Conservation (phyloP, 1,140 invertebrate genomes). For the Drosophila serrata region DNA sequence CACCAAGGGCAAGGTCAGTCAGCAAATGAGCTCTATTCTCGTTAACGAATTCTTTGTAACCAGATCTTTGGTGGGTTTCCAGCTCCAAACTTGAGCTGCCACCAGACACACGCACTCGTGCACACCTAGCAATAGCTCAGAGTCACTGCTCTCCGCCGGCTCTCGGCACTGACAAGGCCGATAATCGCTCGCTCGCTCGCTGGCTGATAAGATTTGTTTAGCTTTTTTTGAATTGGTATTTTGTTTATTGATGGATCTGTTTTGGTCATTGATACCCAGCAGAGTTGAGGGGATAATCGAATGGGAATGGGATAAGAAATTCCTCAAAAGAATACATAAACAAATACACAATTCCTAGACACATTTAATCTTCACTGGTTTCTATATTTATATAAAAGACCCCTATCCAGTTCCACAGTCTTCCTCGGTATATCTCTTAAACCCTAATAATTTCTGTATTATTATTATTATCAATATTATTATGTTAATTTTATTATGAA, state of each 20-base stretch:
- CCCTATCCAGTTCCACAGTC: too few relatives aligned
- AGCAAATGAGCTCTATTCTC: slow-evolving; percentile 3
- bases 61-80: neutral
- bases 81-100: neutral
- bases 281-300: neutral
- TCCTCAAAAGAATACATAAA: too few relatives aligned
- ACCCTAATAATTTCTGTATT: too few relatives aligned
- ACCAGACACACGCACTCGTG: neutral
- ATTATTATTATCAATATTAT: too few relatives aligned
- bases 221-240: slow-evolving; percentile 33
- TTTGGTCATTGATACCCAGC: slow-evolving; percentile 13
- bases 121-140: too few relatives aligned
- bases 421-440: too few relatives aligned
- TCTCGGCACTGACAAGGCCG: neutral
- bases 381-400: neutral
- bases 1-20: slow-evolving; percentile 95
- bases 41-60: neutral
- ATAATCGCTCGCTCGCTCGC: slow-evolving; percentile 29
- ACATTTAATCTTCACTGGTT: neutral
- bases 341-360: neutral
- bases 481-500: too few relatives aligned
- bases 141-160: neutral
- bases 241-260: slow-evolving; percentile 41
- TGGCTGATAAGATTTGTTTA: slow-evolving; percentile 50
- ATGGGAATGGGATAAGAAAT: too few relatives aligned